Evolutionary conservation across 2,888 invertebrate species (phyloP).

Genomic region (Noctua comes): DNA sequence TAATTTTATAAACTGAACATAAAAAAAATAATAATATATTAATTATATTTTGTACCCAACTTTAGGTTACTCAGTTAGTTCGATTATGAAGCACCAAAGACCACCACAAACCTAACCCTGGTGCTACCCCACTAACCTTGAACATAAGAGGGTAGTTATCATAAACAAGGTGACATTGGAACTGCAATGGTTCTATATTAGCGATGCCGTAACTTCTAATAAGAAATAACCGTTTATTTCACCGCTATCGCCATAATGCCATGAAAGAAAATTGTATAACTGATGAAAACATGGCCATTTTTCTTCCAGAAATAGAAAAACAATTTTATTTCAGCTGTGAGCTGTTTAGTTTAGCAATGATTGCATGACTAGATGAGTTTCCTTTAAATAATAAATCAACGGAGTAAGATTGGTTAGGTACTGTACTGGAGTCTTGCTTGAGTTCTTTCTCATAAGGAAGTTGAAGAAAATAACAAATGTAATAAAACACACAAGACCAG

Average conservation of each 20-base stretch:
- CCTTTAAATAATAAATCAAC: background rate
- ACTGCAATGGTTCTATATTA: slow-evolving; percentile 45
- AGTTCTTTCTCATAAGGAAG: slow-evolving; percentile 16
- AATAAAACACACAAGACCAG: slow-evolving; percentile 5
- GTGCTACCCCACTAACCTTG: slow-evolving; percentile 52
- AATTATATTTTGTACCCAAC: background rate
- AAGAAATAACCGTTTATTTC: slow-evolving; percentile 26
- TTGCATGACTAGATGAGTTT: slow-evolving; percentile 23
- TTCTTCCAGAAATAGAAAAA: slow-evolving; percentile 32
- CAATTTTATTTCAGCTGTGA: slow-evolving; percentile 28
- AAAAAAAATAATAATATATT: no score
- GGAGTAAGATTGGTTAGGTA: background rate
- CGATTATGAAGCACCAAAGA: slow-evolving; percentile 26
- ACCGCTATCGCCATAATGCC: slow-evolving; percentile 14
- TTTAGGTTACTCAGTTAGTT: background rate
- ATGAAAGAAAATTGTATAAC: slow-evolving; percentile 30
- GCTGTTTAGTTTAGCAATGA: slow-evolving; percentile 8
- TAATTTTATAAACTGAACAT: no score
- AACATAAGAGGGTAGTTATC: slow-evolving; percentile 36
- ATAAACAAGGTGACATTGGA: slow-evolving; percentile 57
- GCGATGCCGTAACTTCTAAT: slow-evolving; percentile 35
- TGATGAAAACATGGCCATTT: slow-evolving; percentile 32
- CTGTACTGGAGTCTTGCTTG: background rate
- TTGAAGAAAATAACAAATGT: slow-evolving; percentile 8
- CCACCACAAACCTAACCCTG: slow-evolving; percentile 14